Evolutionary conservation across 2,113 vertebrate genomes (phyloP).

Genomic region (Thamnaconus septentrionalis): DNA sequence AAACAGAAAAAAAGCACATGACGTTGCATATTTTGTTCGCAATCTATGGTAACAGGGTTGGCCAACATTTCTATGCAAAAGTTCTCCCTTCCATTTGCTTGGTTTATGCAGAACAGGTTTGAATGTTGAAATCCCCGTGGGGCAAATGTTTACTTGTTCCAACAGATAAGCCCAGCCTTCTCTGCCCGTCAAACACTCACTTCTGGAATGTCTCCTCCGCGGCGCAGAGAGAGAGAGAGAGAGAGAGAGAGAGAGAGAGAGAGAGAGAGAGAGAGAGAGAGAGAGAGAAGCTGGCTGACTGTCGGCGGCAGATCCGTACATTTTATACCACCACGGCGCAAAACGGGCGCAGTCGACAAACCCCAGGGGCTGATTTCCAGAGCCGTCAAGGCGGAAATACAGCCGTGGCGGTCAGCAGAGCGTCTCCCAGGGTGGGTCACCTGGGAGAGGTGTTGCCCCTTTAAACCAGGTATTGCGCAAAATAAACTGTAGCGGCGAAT

Average conservation of each 20-base stretch:
- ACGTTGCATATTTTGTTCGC: too few relatives aligned
- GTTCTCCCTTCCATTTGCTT: not conserved
- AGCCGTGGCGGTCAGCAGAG: too few relatives aligned
- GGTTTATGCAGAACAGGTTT: constrained; percentile 59
- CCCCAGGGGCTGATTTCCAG: too few relatives aligned
- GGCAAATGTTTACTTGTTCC: constrained; percentile 75
- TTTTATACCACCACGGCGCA: too few relatives aligned
- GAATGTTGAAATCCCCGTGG: constrained; percentile 46
- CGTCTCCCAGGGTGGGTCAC: not conserved
- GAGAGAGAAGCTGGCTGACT: too few relatives aligned
- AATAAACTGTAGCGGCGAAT: not conserved
- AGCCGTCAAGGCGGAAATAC: too few relatives aligned
- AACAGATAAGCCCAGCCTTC: constrained; percentile 63
- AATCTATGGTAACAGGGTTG: not conserved
- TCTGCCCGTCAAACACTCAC: constrained; percentile 39
- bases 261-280: too few relatives aligned
- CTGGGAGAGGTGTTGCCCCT: not conserved
- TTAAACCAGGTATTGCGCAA: not conserved
- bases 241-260: too few relatives aligned
- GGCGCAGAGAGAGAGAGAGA: too few relatives aligned
- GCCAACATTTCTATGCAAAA: not conserved
- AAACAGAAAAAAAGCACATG: too few relatives aligned
- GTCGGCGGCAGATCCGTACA: too few relatives aligned
- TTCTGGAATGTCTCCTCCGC: constrained; percentile 56
- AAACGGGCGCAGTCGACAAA: not conserved